Percentiles rank a stretch among this genome's conserved stretches.
phyloP scores from a whole-genome alignment of 1,140 invertebrate species.

The Bombus picipes region DNA sequence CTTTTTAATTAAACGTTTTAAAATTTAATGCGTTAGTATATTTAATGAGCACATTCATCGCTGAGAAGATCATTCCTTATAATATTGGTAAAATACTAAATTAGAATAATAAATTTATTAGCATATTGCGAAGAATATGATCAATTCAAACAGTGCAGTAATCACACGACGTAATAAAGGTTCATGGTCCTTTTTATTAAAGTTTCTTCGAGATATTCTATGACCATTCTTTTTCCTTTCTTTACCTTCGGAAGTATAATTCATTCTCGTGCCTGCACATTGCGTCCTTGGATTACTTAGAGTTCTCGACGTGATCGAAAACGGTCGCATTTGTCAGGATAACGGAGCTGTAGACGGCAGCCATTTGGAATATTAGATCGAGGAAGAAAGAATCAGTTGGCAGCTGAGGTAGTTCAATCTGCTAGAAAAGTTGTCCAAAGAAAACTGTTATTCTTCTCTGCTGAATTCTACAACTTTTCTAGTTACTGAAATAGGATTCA shows the following conservation, averaged over 20 bases:
- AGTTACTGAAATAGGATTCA: background rate
- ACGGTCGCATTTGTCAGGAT: constrained; percentile 25
- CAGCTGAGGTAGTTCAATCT: constrained; percentile 16
- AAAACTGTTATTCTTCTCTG: constrained; percentile 26
- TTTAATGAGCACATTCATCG: too few species aligned
- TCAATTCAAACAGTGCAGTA: background rate
- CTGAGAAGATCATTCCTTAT: too few species aligned
- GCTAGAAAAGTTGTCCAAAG: background rate
- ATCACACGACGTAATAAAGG: background rate
- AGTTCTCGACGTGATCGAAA: background rate
- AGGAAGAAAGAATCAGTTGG: constrained; percentile 11
- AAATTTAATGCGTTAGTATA: too few species aligned
- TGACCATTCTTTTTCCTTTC: background rate
- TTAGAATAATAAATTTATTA: background rate
- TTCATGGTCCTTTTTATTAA: background rate
- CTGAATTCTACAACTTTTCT: background rate
- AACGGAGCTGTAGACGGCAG: background rate
- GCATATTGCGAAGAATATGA: background rate
- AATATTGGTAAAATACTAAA: too few species aligned
- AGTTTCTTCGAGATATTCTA: background rate
- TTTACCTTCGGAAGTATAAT: background rate
- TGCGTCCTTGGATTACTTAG: background rate
- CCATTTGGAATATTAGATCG: constrained; percentile 18
- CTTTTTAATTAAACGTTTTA: too few species aligned
- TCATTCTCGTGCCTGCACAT: constrained; percentile 4